phyloP scores from a whole-genome alignment of 2,797 vertebrate genomes.

The Glyptemys insculpta region DNA sequence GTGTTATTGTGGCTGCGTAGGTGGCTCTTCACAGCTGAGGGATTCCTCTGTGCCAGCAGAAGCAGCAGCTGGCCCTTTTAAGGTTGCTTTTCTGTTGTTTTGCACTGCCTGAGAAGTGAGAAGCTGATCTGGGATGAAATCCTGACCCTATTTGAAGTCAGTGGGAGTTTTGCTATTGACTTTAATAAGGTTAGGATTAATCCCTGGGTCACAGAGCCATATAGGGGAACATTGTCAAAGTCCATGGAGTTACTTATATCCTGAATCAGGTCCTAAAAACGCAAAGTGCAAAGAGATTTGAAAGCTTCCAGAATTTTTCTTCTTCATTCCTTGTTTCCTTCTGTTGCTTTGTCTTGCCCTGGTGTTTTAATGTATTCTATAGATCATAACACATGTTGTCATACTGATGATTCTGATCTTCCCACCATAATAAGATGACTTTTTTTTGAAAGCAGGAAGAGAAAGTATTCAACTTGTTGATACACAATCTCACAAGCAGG shows the following conservation, averaged over 20 bases:
- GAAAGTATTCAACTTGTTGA: slow-evolving; percentile 56
- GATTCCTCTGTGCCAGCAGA: background rate
- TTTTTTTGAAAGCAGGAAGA: slow-evolving; percentile 65
- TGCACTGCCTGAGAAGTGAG: background rate
- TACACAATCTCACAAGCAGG: slow-evolving; percentile 30
- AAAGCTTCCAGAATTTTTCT: background rate
- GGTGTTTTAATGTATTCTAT: background rate
- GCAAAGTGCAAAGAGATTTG: background rate
- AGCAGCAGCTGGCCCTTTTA: background rate
- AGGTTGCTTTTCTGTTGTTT: background rate
- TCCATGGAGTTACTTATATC: background rate
- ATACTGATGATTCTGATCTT: slow-evolving; percentile 49
- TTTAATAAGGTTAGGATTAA: background rate
- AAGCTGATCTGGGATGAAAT: background rate
- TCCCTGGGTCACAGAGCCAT: background rate
- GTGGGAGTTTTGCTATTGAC: background rate
- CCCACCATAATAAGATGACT: slow-evolving; percentile 31
- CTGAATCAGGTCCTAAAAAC: background rate
- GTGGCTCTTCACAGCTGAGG: background rate
- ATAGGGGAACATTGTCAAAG: background rate
- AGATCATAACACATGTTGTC: slow-evolving; percentile 53
- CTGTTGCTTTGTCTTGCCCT: background rate
- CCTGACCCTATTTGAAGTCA: background rate
- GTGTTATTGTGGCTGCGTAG: rapidly evolving
- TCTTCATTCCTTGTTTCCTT: background rate